phyloP scores from a whole-genome alignment of 2,113 vertebrate genomes.

The Hepsetus odoe region DNA sequence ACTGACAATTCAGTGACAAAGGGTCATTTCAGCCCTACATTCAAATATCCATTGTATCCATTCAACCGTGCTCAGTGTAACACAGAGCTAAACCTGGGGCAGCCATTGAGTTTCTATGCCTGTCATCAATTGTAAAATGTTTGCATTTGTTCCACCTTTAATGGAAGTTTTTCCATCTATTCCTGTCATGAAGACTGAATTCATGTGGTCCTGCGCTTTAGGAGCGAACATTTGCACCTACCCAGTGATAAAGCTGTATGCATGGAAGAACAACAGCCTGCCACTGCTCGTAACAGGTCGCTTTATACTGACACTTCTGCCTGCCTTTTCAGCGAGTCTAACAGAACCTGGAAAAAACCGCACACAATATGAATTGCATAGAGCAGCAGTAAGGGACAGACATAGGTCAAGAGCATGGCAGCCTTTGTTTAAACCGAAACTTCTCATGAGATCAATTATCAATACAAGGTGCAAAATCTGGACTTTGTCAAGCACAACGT shows the following conservation, averaged over 20 bases:
- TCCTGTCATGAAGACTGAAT: slow-evolving; percentile 17
- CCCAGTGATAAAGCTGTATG: slow-evolving; percentile 15
- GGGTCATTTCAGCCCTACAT: background rate
- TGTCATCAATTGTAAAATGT: background rate
- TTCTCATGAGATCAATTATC: slow-evolving; percentile 10
- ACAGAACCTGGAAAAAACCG: slow-evolving; percentile 31
- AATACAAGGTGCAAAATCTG: background rate
- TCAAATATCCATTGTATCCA: background rate
- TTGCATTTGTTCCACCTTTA: background rate
- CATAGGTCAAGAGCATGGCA: background rate
- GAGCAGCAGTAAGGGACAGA: background rate
- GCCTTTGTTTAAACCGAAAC: background rate
- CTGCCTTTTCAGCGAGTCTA: slow-evolving; percentile 11
- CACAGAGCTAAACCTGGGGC: slow-evolving; percentile 11
- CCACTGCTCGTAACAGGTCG: slow-evolving; percentile 12
- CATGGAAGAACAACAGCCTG: slow-evolving; percentile 11
- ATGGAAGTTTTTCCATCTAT: slow-evolving; percentile 21
- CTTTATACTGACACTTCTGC: slow-evolving; percentile 44
- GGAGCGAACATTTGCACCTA: background rate
- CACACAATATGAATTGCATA: slow-evolving; percentile 13
- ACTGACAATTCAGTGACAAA: background rate
- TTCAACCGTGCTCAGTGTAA: background rate
- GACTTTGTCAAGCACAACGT: background rate
- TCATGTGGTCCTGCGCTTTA: background rate
- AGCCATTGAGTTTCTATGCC: background rate